A percentile compares a stretch with the other conserved stretches of the same genome.
These are phyloP conservation scores for Microcebus tavaratra DNA, from an alignment of 2,113 vertebrate genomes.

Conservation along the genomic window DNA sequence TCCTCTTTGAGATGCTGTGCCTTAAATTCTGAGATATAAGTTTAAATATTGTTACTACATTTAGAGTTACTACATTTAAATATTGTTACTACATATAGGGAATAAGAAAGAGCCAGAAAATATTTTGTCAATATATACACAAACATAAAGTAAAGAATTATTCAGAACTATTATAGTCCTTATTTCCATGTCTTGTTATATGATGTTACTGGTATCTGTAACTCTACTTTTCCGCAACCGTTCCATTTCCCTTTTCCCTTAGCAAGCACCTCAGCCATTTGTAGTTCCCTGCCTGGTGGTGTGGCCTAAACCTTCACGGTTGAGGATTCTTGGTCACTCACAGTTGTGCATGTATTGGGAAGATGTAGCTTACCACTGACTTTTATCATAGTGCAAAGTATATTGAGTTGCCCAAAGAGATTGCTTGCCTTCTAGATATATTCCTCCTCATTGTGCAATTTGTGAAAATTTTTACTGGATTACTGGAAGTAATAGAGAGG, in stretches of 20 bases:
- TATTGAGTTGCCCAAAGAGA: neutral
- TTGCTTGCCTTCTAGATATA: neutral
- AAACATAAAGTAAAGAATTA: neutral
- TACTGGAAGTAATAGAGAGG: neutral
- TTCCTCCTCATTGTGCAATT: neutral
- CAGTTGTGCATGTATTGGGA: neutral
- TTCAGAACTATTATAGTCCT: neutral
- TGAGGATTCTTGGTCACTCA: neutral
- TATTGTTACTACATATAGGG: neutral
- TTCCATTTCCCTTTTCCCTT: neutral
- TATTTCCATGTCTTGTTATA: neutral
- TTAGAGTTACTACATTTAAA: neutral
- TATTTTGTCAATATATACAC: neutral
- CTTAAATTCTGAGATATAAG: neutral
- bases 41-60: neutral
- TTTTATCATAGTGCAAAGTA: neutral
- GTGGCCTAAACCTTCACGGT: rapidly evolving
- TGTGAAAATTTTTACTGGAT: neutral
- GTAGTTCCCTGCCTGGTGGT: neutral
- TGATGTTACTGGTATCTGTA: neutral
- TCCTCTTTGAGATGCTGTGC: neutral
- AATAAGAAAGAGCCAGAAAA: neutral
- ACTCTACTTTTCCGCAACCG: neutral
- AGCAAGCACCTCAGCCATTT: neutral
- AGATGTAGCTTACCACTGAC: neutral